These are phyloP conservation scores for Papilio aristodemus DNA, from an alignment of 1,140 invertebrate species.

Conservation along the genomic window DNA sequence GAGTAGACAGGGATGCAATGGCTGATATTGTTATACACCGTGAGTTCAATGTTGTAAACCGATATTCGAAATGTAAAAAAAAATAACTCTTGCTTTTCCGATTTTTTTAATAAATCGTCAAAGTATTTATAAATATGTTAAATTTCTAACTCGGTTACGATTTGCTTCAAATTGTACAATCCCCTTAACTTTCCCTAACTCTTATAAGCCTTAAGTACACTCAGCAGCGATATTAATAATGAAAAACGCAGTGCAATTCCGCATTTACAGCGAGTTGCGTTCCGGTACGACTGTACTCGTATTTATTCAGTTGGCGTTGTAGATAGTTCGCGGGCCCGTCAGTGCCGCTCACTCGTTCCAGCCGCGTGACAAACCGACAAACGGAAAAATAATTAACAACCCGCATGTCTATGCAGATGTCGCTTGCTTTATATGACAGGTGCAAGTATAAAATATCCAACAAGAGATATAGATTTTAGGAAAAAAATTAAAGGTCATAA, in stretches of 20 bases:
- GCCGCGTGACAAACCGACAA: neutral
- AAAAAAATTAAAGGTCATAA: too few relatives aligned
- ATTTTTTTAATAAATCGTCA: neutral
- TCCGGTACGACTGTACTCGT: conserved; percentile 21
- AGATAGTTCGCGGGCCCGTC: neutral
- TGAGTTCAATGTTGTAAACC: too few relatives aligned
- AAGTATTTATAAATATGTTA: neutral
- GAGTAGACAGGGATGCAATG: too few relatives aligned
- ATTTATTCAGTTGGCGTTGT: conserved; percentile 17
- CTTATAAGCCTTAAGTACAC: neutral
- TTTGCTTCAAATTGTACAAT: neutral
- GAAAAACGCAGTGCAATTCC: conserved; percentile 25
- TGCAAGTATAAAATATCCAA: neutral
- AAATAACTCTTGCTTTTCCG: neutral
- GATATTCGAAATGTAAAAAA: too few relatives aligned
- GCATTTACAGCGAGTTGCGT: conserved; percentile 18
- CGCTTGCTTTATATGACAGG: neutral
- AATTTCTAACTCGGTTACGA: conserved; percentile 1
- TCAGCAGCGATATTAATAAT: conserved; percentile 27
- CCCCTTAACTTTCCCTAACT: neutral
- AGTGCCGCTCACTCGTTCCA: conserved; percentile 5
- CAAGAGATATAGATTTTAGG: too few relatives aligned
- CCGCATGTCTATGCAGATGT: conserved; percentile 3
- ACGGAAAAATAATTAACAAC: conserved; percentile 11
- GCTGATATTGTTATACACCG: too few relatives aligned